A percentile compares a stretch with the other conserved stretches of the same genome.
Conservation (phyloP, 2,797 vertebrate genomes). For the Sebastes cheni region DNA sequence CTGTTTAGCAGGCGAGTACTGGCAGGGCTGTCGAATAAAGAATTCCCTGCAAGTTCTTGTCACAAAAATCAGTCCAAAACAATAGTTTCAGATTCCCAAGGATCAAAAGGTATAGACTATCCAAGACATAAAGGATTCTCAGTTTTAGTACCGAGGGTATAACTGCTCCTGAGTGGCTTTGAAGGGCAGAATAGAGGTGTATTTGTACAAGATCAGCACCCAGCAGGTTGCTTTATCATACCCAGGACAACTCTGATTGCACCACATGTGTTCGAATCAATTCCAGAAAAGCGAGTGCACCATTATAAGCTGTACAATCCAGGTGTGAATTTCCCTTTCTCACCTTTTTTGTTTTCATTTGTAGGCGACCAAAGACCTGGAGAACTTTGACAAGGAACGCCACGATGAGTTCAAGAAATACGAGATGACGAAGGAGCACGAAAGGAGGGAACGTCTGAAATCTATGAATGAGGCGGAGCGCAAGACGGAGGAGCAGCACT, state of each 20-base stretch:
- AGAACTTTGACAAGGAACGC: slow-evolving; percentile 89
- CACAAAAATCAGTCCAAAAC: neutral
- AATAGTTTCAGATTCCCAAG: neutral
- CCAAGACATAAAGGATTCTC: neutral
- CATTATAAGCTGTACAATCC: neutral
- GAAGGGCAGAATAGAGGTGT: neutral
- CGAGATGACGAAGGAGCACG: slow-evolving; percentile 94
- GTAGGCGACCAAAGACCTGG: slow-evolving; percentile 90
- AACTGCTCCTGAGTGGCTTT: neutral
- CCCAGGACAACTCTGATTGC: neutral
- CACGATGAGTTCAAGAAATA: slow-evolving; percentile 95
- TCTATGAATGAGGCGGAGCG: slow-evolving; percentile 87
- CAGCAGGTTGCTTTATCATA: neutral
- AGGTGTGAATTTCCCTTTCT: neutral
- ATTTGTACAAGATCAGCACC: neutral
- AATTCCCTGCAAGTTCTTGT: neutral
- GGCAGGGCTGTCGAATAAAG: neutral
- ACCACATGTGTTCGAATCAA: neutral
- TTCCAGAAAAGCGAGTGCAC: neutral
- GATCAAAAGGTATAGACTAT: too few species aligned
- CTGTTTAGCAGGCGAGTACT: neutral
- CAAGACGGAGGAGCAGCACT: slow-evolving; percentile 87
- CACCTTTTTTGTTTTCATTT: neutral
- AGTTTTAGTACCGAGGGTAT: neutral
- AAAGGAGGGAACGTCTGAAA: slow-evolving; percentile 90